Evolutionary conservation across 2,888 invertebrate species (phyloP), one percentile per base, ranked within the genome.

Genomic region (Glaucopsyche alexis): DNA sequence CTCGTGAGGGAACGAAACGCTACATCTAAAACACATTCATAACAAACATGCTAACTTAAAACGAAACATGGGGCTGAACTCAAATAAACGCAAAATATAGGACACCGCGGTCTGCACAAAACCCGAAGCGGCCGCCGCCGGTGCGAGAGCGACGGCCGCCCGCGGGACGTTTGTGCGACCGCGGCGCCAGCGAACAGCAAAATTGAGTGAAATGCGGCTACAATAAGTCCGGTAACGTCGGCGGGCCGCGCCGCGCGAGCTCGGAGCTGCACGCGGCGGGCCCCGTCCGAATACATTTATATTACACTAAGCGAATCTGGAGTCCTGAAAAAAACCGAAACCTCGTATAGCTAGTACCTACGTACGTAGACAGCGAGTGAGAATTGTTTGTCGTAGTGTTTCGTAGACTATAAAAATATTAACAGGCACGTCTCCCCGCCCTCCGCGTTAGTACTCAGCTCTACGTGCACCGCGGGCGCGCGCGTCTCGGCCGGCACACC

Each of bases 381-480:
- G 47, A 45, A 40, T 69, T 14, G 69, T 38, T 49, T 16, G 67
- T 69, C 69, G 19, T 19, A 40, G 50, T 72, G 50, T 50, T 66
- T 65, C 64, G 73, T 74, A 74, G 77, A 75, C 74, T 70, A 71
- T 75, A 76, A 76, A 73, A 77, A 75, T 74, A 74, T 75, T 71
- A 81, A 83, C 86, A 85, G 81, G 84, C 90, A 88, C 86, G 87
- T 87, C 85, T 90, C 89, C 89, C 85, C 89, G 90, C 88, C 90
- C 90, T 90, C 90, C 86, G 80, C 79, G 82, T 81, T 87, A 91
- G 91, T 90, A 86, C 83, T 29, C 4, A 29, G 29, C 29, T 29
- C 1, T 84, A 86, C 91, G 91, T 92, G 91, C 91, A 87, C 72
- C 79, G 19, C 19, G 55, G 19, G 16, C 19, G 55, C 55, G 55